Evolutionary conservation across 2,113 vertebrate genomes (phyloP).

Genomic region (Tetraodon nigroviridis): DNA sequence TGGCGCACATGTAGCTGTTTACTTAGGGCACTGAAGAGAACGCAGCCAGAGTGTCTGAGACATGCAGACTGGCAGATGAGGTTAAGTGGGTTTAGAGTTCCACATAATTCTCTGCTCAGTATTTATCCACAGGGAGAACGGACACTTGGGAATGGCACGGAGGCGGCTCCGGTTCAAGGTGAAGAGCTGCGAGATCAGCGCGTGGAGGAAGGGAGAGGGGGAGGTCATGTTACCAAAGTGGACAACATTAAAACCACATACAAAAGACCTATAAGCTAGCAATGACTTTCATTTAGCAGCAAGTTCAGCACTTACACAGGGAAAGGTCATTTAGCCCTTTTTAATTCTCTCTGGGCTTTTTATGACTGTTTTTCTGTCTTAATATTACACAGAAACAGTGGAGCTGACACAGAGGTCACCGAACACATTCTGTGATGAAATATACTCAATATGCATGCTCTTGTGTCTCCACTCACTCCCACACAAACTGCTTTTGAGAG

Average conservation of each 20-base stretch:
- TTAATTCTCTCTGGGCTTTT: background rate
- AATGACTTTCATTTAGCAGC: too few relatives aligned
- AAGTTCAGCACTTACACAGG: background rate
- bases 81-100: constrained; percentile 56
- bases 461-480: background rate
- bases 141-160: constrained; percentile 36
- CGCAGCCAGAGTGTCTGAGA: constrained; percentile 53
- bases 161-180: constrained; percentile 39
- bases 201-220: background rate
- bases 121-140: constrained; percentile 33
- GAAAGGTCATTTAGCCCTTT: background rate
- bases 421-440: constrained; percentile 23
- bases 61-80: constrained; percentile 44
- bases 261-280: too few relatives aligned
- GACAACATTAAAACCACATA: background rate
- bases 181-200: constrained; percentile 10
- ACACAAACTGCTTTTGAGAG: constrained; percentile 7
- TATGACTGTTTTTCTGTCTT: background rate
- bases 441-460: constrained; percentile 15
- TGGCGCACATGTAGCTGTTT: constrained; percentile 41
- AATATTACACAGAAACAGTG: constrained; percentile 17
- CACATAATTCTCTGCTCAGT: constrained; percentile 44
- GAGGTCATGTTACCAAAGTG: constrained; percentile 3
- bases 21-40: constrained; percentile 53
- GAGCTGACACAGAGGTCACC: constrained; percentile 14